Base-by-base conservation (phyloP, 2,797 vertebrate species). In the Phalanger gymnotis region DNA sequence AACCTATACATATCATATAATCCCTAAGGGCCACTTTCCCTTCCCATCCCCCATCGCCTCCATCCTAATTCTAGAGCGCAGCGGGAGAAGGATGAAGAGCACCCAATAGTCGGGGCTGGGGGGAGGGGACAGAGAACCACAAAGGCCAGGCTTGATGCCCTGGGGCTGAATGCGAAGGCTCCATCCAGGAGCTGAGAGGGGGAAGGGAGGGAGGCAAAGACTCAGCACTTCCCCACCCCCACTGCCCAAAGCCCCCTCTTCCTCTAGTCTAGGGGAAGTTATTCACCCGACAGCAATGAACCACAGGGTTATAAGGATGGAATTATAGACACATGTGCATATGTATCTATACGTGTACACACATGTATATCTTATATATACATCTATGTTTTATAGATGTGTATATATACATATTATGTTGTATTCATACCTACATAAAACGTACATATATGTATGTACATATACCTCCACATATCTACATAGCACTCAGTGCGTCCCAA, bases 121-220 rank as follows among this genome's bases (percentile, higher is more conserved):
- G 73, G 73, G 40, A 51, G 73, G 90, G 90, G 89, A 90, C 53
- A 25, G 52, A n/a, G 53, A 53, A 54, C 51, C 90, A 90, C 90
- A 90, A 90, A 90, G 90, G 28, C 90, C 90, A 87, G 40, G 73
- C 73, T 87, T 22, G 51, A 90, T 53, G 90, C 90, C 90, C 90
- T 56, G 54, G 54, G 91, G 91, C 73, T 87, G 73, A 47, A 51
- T 47, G 40, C 73, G 31, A 87, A 87, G 40, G 73, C 73, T 87
- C 73, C 40, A 87, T 11, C 40, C 40, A 14, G 73, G 73, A 73
- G 61, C 14, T 4, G 61, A 73, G 40, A 27, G 25, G 40, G 40
- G 40, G 73, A 27, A 87, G 73, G 40, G 40, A 87, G 73, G 22
- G 40, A 87, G 40, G 73, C 40, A 87, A 27, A 87, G 40, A 51